Conservation (phyloP, 2,797 vertebrate species). For the Karalla daura region DNA sequence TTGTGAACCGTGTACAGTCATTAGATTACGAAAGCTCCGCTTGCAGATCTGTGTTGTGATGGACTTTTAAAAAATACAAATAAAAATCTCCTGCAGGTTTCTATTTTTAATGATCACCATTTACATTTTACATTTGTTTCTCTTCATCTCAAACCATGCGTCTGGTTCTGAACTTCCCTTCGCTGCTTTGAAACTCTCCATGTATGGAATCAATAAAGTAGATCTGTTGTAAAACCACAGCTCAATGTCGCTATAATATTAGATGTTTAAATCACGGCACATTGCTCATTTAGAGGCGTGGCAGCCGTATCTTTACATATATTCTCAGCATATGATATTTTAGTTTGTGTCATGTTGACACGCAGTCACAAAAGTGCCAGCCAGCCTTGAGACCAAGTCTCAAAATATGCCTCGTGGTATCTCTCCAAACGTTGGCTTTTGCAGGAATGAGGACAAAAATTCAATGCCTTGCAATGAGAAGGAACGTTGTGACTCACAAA, state of each 20-base stretch:
- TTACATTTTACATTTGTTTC: not conserved
- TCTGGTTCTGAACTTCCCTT: not conserved
- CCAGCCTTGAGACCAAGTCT: conserved; percentile 43
- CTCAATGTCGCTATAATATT: not conserved
- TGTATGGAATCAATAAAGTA: not conserved
- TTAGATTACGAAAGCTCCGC: no score
- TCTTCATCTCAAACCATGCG: not conserved
- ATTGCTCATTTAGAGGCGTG: not conserved
- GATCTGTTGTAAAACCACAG: not conserved
- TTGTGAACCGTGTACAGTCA: no score
- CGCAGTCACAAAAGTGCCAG: conserved; percentile 30
- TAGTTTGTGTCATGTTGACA: conserved; percentile 31
- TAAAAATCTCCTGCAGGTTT: not conserved
- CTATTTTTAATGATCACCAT: not conserved
- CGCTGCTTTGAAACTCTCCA: not conserved
- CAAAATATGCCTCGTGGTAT: conserved; percentile 35
- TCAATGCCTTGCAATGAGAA: conserved; percentile 7
- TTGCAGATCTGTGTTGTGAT: not conserved
- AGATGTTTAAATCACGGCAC: not conserved
- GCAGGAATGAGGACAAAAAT: conserved; percentile 16
- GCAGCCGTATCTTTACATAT: conserved; percentile 3
- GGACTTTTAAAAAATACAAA: not conserved
- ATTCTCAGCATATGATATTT: conserved; percentile 42
- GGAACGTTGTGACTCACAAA: conserved; percentile 53
- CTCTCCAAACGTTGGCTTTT: conserved; percentile 14